Evolutionary conservation across 1,140 invertebrate genomes (phyloP).

Genomic region (Drosophila simulans): DNA sequence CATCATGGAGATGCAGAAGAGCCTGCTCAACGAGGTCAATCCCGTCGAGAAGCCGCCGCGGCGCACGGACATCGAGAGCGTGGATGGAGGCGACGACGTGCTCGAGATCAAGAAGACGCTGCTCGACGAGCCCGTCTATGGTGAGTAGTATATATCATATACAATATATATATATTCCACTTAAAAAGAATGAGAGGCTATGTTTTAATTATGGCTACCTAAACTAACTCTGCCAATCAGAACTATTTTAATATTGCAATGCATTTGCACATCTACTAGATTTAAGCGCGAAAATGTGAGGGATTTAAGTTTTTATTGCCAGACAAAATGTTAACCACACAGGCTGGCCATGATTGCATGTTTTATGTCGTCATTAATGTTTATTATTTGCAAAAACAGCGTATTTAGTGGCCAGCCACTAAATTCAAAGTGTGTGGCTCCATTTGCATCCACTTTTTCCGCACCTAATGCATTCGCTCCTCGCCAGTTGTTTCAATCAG

Average conservation of each 20-base stretch:
- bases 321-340: not conserved
- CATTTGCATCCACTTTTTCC: not conserved
- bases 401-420: not conserved
- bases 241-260: not conserved
- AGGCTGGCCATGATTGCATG: not conserved
- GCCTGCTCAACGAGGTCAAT: constrained; percentile 91
- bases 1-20: constrained; percentile 91
- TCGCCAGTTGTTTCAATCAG: not conserved
- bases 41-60: constrained; percentile 92
- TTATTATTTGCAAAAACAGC: not conserved
- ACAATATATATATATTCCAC: too few species aligned
- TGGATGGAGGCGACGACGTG: constrained; percentile 90
- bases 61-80: constrained; percentile 88
- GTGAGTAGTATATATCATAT: constrained; percentile 86
- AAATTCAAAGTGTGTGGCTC: not conserved
- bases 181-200: too few species aligned
- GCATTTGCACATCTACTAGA: not conserved
- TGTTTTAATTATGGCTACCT: too few species aligned
- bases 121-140: constrained; percentile 90
- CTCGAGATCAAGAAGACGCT: constrained; percentile 91
- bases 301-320: constrained; percentile 1
- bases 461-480: not conserved
- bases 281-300: not conserved
- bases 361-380: constrained; percentile 11
- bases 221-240: too few species aligned